Evolutionary conservation across 2,888 invertebrate species (phyloP).

Genomic region (Luperina testacea): DNA sequence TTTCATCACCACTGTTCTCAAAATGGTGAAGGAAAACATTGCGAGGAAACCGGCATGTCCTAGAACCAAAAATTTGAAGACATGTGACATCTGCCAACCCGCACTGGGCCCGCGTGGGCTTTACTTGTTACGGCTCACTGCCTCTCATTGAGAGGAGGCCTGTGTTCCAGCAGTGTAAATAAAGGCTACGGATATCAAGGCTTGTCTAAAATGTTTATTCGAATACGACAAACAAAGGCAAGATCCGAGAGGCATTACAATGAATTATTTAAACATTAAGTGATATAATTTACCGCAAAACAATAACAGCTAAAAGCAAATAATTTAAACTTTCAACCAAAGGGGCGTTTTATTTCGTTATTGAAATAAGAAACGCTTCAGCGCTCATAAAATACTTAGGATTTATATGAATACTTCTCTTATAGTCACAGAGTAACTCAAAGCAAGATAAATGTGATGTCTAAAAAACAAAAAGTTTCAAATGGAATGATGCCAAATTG

Average conservation of each 20-base stretch:
- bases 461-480: constrained; percentile 57
- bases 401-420: constrained; percentile 59
- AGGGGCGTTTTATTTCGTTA: constrained; percentile 53
- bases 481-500: constrained; percentile 72
- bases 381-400: constrained; percentile 50
- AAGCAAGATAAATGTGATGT: constrained; percentile 56
- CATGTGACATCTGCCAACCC: not conserved
- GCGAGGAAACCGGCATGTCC: too few species aligned
- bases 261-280: constrained; percentile 33
- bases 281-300: constrained; percentile 41
- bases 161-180: too few species aligned
- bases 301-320: constrained; percentile 36
- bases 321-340: constrained; percentile 53
- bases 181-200: not conserved
- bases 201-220: constrained; percentile 5
- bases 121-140: not conserved
- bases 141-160: too few species aligned
- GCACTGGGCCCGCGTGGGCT: not conserved
- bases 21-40: too few species aligned
- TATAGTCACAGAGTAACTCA: constrained; percentile 54
- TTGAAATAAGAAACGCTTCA: constrained; percentile 55
- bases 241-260: constrained; percentile 9
- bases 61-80: not conserved
- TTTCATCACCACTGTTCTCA: too few species aligned
- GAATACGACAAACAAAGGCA: constrained; percentile 24